A percentile compares a stretch with the other conserved stretches of the same genome.
Conservation (phyloP, 2,113 vertebrate species). For the Telmatochromis sp. region DNA sequence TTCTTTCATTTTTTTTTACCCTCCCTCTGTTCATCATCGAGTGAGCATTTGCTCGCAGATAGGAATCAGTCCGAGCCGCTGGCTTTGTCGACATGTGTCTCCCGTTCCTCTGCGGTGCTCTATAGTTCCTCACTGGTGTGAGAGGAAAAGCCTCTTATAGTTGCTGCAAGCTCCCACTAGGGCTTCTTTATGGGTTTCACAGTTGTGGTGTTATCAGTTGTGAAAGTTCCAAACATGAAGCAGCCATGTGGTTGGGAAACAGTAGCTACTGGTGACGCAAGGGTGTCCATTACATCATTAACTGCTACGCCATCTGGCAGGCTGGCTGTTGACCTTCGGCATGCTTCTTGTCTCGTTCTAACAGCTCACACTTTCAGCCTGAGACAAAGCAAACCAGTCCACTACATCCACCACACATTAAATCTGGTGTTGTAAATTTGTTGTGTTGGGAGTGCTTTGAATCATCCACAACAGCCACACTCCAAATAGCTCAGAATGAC, state of each 20-base stretch:
- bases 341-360: neutral
- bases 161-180: neutral
- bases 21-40: neutral
- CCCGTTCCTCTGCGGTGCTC: neutral
- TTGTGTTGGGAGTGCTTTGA: neutral
- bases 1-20: neutral
- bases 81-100: conserved; percentile 15
- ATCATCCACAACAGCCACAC: neutral
- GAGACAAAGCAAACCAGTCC: neutral
- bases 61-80: conserved; percentile 21
- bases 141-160: conserved; percentile 26
- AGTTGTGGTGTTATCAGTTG: neutral
- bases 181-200: neutral
- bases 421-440: neutral
- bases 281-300: neutral
- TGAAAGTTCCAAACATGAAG: neutral
- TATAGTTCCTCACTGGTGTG: neutral
- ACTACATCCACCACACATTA: neutral
- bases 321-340: neutral
- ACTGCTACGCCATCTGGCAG: neutral
- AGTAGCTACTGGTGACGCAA: neutral
- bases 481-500: neutral
- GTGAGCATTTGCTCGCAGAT: conserved; percentile 17
- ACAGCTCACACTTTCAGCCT: neutral
- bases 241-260: neutral